Evolutionary conservation across 2,888 invertebrate species (phyloP).

Genomic region (Neoscelio sp.): DNA sequence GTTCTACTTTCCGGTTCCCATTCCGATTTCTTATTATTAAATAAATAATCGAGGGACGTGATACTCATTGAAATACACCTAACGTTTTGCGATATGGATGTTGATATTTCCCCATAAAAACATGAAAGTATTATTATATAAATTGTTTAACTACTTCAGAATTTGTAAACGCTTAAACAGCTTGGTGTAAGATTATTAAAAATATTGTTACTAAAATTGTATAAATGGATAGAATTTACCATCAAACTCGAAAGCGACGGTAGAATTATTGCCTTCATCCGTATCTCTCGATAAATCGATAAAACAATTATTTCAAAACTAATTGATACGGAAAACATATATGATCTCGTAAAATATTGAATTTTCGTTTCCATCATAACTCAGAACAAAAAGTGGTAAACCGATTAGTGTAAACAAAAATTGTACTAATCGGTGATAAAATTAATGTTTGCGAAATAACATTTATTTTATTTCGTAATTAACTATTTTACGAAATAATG

Average conservation of each 20-base stretch:
- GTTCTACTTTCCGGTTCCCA: too few relatives aligned
- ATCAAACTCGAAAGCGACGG: conserved; percentile 13
- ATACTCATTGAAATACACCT: too few relatives aligned
- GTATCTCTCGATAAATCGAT: conserved; percentile 32
- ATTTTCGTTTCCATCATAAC: conserved; percentile 26
- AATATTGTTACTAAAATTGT: conserved; percentile 5
- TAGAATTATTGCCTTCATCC: conserved; percentile 6
- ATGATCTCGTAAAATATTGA: conserved; percentile 42
- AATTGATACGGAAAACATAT: conserved; percentile 48
- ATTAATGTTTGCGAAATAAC: conserved; percentile 17
- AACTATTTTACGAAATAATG: too few relatives aligned
- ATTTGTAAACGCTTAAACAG: background rate
- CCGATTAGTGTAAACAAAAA: conserved; percentile 46
- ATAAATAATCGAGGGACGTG: too few relatives aligned
- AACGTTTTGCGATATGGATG: too few relatives aligned
- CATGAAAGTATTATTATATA: too few relatives aligned
- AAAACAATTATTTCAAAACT: conserved; percentile 55
- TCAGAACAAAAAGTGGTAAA: conserved; percentile 14
- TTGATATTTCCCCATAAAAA: too few relatives aligned
- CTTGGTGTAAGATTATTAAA: background rate
- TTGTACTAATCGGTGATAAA: conserved; percentile 29
- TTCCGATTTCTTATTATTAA: too few relatives aligned
- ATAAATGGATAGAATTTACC: conserved; percentile 20
- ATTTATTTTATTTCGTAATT: too few relatives aligned
- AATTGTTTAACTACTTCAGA: too few relatives aligned